Evolutionary conservation across 2,113 vertebrate genomes (phyloP), one percentile per base, ranked within the genome.

Genomic region (Balaenoptera acutorostrata): DNA sequence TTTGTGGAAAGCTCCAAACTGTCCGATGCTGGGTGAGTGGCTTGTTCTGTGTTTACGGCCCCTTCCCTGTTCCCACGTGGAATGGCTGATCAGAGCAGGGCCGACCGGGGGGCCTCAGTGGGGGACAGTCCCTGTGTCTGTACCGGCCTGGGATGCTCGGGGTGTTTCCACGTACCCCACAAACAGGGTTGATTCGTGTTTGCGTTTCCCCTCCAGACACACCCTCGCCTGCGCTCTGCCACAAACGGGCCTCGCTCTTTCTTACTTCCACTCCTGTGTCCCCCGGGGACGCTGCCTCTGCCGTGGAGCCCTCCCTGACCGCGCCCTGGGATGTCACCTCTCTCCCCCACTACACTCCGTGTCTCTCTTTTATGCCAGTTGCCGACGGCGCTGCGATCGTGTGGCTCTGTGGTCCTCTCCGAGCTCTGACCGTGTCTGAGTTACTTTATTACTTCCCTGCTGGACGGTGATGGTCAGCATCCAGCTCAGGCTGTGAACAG

Each of bases 1-100:
- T 99, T 99, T 86, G 98, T 99, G 31, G 99, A 99, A 95, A 98
- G 97, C 69, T 91, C 82, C 52, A 97, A 98, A 14, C 95, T 96
- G 0, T 99, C 98, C 0, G 98, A 99, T 21, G 97, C 98, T 1
- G 98, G 99, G 99, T 99, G 64, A 97, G 98, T 64, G 82, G 63
- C 2, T 0, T 9, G 11, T 12, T 39, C 1, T 18, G 14, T 52
- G 63, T 21, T 6, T 4, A 41, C 46, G 36, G 17, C 2, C 55
- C 46, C 6, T 31, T 66, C 14, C 61, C 92, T 1, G 5, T 27
- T 36, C 31, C 82, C 61, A n/a, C 0, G 1, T 36, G 4, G 11
- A 27, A 12, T 39, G 9, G n/a, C 55, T 57, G 83, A 5, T n/a
- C n/a, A 91, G 68, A 57, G 29, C 52, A 29, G 64, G 68, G 14